phyloP scores from a whole-genome alignment of 1,140 invertebrate genomes.

The Trichonephila inaurata region DNA sequence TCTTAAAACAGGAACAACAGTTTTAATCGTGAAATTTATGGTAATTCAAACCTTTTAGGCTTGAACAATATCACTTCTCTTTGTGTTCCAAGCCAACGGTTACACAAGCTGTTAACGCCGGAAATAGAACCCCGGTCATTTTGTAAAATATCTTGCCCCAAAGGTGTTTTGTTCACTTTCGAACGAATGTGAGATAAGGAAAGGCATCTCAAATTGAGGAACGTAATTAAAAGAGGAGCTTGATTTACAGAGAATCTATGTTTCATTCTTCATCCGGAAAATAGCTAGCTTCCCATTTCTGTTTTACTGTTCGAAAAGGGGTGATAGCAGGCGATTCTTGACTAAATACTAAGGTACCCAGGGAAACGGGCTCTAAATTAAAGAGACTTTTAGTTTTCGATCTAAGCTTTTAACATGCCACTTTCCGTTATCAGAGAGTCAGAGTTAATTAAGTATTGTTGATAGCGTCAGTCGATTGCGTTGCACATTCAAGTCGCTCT shows the following conservation, averaged over 20 bases:
- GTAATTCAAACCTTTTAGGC: too few species aligned
- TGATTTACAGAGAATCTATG: neutral
- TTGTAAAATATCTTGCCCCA: neutral
- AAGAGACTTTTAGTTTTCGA: slow-evolving; percentile 31
- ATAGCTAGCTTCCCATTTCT: slow-evolving; percentile 10
- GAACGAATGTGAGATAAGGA: neutral
- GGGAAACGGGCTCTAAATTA: slow-evolving; percentile 23
- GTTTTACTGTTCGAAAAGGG: neutral
- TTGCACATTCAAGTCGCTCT: neutral
- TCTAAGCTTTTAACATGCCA: slow-evolving; percentile 37
- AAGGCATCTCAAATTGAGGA: neutral
- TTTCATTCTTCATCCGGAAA: neutral
- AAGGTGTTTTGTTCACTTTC: neutral
- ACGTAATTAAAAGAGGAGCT: slow-evolving; percentile 18
- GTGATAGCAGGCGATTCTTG: neutral
- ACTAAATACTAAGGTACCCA: neutral
- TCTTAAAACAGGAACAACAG: too few species aligned
- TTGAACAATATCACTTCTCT: too few species aligned
- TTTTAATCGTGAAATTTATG: too few species aligned
- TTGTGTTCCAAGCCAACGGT: too few species aligned
- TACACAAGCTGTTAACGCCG: neutral
- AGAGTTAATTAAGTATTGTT: slow-evolving; percentile 27
- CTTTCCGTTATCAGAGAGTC: slow-evolving; percentile 29
- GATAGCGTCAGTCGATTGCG: neutral
- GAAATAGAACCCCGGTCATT: neutral